These are phyloP conservation scores for Scaptomyza cyrtandrae DNA, from an alignment of 2,888 invertebrate species.

Conservation along the genomic window DNA sequence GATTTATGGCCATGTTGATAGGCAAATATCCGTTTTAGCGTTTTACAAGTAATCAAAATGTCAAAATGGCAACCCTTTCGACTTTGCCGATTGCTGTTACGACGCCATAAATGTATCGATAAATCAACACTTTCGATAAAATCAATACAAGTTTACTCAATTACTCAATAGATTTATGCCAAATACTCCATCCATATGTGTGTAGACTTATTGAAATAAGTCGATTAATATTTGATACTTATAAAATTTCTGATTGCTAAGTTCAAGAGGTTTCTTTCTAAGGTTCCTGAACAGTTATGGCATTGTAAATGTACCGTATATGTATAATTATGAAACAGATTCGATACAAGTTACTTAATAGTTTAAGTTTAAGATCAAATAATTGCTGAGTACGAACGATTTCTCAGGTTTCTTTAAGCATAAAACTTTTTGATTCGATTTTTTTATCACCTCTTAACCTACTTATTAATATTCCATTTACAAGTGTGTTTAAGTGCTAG, in stretches of 20 bases:
- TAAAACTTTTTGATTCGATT: neutral
- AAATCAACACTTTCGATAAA: conserved; percentile 37
- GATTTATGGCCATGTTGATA: conserved; percentile 75
- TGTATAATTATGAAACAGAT: no score
- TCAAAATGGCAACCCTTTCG: conserved; percentile 20
- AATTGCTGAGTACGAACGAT: no score
- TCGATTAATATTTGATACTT: neutral
- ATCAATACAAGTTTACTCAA: conserved; percentile 1
- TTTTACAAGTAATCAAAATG: conserved; percentile 41
- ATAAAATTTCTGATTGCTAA: neutral
- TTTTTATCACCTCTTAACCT: neutral
- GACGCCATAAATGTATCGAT: conserved; percentile 38
- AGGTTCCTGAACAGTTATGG: no score
- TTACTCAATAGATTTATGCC: neutral
- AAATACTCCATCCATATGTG: neutral
- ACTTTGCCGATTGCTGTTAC: neutral
- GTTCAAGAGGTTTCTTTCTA: no score
- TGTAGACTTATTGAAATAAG: neutral
- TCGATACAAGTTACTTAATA: no score
- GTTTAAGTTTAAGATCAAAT: no score
- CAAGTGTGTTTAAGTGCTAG: neutral
- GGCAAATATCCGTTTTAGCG: conserved; percentile 64
- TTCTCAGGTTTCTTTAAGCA: no score
- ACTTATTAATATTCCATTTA: conserved; percentile 1
- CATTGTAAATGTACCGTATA: no score